Base-by-base conservation (phyloP, 1,140 invertebrate species). In the Colletes gigas region DNA sequence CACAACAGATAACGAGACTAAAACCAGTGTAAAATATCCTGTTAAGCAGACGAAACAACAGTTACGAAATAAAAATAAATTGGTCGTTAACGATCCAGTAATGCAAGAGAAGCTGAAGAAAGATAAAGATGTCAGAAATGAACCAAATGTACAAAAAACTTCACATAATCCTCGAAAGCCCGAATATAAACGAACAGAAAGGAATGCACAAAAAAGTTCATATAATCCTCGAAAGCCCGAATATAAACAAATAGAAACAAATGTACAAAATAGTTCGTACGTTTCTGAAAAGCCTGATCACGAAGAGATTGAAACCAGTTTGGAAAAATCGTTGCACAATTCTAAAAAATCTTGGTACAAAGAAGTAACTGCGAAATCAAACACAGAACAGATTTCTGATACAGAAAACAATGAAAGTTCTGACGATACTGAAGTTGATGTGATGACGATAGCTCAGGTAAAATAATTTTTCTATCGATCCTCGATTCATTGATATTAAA, bases 391-490 rank as follows among this genome's bases (percentile, higher is more conserved):
- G 69, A 10, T 1, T 17, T 60, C 44, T 21, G 6, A 30, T 7
- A 12, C 55, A 47, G 30, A 79, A 14, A 30, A 39, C 19, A 17
- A 17, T 39, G 12, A 65, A 47, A 50, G 4, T 21, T 8, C 4
- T 21, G 12, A 14, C 10, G 17, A 73, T 39, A 7, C 47, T 15
- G n/a, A 19, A 17, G 9, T 6, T 47, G 14, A 54, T 30, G 44
- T 79, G 12, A 79, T 73, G 60, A 6, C 17, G 0, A 12, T 79
- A 10, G 39, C 39, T 4, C 54, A 75, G 55, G 78, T 80, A 75
- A 60, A 66, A 15, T 57, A 9, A 4, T 59, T 59, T 44, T 5
- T 21, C 5, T 60, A 41, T 41, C 12, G 9, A 12, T 9, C 14
- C 10, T 21, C 7, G 19, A 52, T 66, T 66, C 19, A 50, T 80